Evolutionary conservation across 2,888 invertebrate genomes (phyloP).

Genomic region (Spisula solida): DNA sequence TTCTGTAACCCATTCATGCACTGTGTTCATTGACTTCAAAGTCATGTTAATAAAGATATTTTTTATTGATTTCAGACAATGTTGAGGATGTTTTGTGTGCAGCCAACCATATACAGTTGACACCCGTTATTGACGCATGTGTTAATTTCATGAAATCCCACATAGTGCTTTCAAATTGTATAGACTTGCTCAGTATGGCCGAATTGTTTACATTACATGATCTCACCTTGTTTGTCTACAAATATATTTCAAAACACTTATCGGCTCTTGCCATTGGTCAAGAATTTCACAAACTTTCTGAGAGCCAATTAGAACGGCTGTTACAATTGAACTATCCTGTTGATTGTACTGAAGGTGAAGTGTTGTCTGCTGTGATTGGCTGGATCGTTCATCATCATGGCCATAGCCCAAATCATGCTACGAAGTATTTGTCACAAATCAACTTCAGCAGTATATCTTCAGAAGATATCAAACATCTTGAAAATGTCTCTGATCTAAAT

Average conservation of each 20-base stretch:
- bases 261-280: slow-evolving; percentile 90
- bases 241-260: slow-evolving; percentile 91
- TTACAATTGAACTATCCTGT: slow-evolving; percentile 91
- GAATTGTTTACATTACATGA: slow-evolving; percentile 91
- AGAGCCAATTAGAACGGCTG: slow-evolving; percentile 90
- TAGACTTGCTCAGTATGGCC: slow-evolving; percentile 91
- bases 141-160: slow-evolving; percentile 91
- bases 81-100: slow-evolving; percentile 92
- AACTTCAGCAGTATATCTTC: slow-evolving; percentile 88
- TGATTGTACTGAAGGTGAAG: slow-evolving; percentile 91
- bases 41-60: neutral
- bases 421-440: slow-evolving; percentile 88
- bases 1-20: no score
- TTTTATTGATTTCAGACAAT: slow-evolving; percentile 87
- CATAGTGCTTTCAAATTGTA: slow-evolving; percentile 91
- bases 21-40: no score
- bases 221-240: slow-evolving; percentile 90
- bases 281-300: slow-evolving; percentile 90
- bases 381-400: slow-evolving; percentile 89
- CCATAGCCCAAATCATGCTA: slow-evolving; percentile 87
- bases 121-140: slow-evolving; percentile 91
- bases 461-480: slow-evolving; percentile 65
- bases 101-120: slow-evolving; percentile 91
- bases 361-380: slow-evolving; percentile 89
- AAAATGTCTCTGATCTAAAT: slow-evolving; percentile 59